Base-by-base conservation (phyloP, 2,888 invertebrate species). In the Tetrapedia diversipes region DNA sequence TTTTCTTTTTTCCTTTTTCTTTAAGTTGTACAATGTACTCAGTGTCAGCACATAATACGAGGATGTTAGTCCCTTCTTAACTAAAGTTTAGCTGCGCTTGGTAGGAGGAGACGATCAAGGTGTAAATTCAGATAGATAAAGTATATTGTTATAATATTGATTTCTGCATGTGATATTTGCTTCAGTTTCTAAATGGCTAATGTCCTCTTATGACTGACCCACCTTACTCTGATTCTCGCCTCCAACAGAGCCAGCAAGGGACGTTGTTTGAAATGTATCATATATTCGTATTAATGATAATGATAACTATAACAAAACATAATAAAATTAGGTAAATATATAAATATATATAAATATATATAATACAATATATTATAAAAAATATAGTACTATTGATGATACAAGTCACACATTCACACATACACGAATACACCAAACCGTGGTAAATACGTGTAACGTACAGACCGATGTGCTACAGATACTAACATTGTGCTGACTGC, bases 201-300 rank as follows among this genome's bases (percentile, higher is more conserved):
- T 82, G 79, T 83, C 77, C 75, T 80, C 72, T 82, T 53, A 65
- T 61, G 81, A 80, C 80, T 80, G 81, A 86, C 80, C 80, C 77
- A 78, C 81, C 82, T 82, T 85, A 84, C 78, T 82, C 78, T 80
- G 88, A 89, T 90, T 87, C 82, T 90, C 88, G 80, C 86, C 90
- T 88, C 86, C 87, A 78, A 90, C 86, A 70, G 82, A 85, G 88
- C 88, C 88, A 86, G 89, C 89, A 85, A n/a, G 87, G 89, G 89
- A 88, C 89, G 89, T 91, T 90, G 91, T 91, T 91, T 90, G 90
- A 91, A 91, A 90, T 91, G 91, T 91, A 91, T 87, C 90, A 91
- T 91, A 91, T 91, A 91, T 91, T 91, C 91, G 89, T 91, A 91
- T 90, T 89, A 90, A 89, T 87, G 86, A 88, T 89, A 89, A 89